A percentile compares a stretch with the other conserved stretches of the same genome.
Evolutionary conservation across 2,113 vertebrate genomes (phyloP).

Genomic region (Nothocercus nigrocapillus): DNA sequence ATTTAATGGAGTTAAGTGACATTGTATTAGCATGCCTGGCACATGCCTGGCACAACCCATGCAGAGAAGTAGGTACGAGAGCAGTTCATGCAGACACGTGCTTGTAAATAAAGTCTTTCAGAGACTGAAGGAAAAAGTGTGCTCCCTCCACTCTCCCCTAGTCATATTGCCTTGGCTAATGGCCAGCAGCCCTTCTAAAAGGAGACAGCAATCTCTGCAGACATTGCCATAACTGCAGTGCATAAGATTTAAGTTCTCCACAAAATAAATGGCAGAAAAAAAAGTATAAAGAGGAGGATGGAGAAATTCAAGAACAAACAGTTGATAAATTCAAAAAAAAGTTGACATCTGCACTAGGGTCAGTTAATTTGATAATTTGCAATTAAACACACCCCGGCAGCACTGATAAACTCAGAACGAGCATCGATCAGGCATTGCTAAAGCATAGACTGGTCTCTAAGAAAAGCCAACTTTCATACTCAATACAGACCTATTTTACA

Average conservation of each 20-base stretch:
- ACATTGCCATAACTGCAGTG: not conserved
- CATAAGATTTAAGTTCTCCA: not conserved
- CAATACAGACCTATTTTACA: not conserved
- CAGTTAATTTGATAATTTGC: not conserved
- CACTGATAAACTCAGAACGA: not conserved
- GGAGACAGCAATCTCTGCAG: not conserved
- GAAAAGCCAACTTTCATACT: not conserved
- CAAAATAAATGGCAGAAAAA: not conserved
- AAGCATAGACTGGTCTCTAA: not conserved
- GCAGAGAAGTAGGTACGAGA: not conserved
- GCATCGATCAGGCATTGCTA: too few relatives aligned
- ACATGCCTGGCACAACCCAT: not conserved
- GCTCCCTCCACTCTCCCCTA: not conserved
- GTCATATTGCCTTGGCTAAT: not conserved
- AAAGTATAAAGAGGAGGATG: not conserved
- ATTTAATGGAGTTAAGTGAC: not conserved
- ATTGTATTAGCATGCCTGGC: not conserved
- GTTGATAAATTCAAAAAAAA: not conserved
- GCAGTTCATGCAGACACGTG: accelerated
- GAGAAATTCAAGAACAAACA: not conserved
- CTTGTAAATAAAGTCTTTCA: not conserved
- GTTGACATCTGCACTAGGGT: not conserved
- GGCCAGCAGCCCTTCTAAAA: not conserved
- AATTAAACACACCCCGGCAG: not conserved
- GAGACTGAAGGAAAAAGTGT: not conserved